Base-by-base conservation (phyloP, 2,888 invertebrate genomes). In the Cyaniris semiargus region DNA sequence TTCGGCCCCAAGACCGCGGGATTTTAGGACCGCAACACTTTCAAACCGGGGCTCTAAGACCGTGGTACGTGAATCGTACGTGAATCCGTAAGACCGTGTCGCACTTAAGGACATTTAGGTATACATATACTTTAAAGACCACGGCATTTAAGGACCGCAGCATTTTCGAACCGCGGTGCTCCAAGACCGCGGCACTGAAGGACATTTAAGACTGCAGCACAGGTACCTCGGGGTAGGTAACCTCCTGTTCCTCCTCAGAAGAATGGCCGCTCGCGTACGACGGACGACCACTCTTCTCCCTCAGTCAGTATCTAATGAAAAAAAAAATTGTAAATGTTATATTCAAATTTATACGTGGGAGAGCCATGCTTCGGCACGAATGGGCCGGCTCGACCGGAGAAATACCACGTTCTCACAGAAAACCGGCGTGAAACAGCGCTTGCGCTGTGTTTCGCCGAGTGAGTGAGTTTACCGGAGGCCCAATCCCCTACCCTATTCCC, bases 251-350 rank as follows among this genome's bases (percentile, higher is more conserved):
- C 18, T 91, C 92, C 56, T 91, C 92, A 75, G 91, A 92, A 90
- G 93, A 93, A 88, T 92, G 92, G 84, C 87, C 88, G 87, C 90
- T 88, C 81, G 87, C 82, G 82, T 88, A 87, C 79, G 87, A 84
- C 21, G 89, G 83, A 83, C 88, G 89, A 83, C 88, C 93, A 93
- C 87, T 89, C 92, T 92, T 91, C 87, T 90, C 89, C 86, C 88
- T 85, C 87, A 90, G 93, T 94, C 93, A 94, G 93, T 94, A 94
- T 83, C 93, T 94, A 84, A 76, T 76, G 74, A 56, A 76, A 76
- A 27, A 15, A 70, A 5, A 0, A 0, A 0, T 44, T 44, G 44
- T 44, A 0, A 38, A 13, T 44, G 44, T 44, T 44, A 53, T 15
- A 13, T 13, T 48, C 48, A 48, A 48, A 48, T n/a, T n/a, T n/a